Evolutionary conservation across 2,797 vertebrate genomes (phyloP).

Genomic region (Pangasius macronema): DNA sequence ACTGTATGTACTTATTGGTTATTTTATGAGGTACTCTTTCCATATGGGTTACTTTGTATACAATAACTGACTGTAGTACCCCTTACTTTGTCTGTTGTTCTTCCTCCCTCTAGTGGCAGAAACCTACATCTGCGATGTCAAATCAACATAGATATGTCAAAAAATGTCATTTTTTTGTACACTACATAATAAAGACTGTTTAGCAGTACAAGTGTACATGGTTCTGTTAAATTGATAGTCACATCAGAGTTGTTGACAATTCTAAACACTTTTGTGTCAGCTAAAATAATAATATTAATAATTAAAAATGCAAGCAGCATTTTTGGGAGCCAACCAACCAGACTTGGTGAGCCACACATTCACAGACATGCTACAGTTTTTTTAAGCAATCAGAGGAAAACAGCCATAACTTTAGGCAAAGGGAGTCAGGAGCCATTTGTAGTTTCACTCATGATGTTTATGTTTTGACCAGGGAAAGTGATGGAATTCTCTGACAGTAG

Average conservation of each 20-base stretch:
- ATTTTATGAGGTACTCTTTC: neutral
- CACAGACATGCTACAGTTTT: no score
- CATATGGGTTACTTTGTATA: neutral
- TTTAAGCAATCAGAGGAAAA: no score
- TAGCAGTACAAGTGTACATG: neutral
- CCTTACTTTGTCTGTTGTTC: neutral
- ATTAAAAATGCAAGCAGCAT: no score
- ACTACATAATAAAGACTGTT: neutral
- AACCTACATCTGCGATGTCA: neutral
- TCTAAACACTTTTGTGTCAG: no score
- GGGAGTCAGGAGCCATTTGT: no score
- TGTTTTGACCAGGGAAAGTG: no score
- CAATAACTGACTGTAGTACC: neutral
- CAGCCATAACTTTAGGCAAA: no score
- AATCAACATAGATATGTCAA: neutral
- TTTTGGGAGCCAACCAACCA: no score
- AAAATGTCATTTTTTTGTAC: neutral
- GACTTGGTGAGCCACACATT: no score
- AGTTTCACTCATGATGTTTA: no score
- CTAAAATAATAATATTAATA: no score
- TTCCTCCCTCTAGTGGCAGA: neutral
- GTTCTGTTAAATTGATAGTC: neutral
- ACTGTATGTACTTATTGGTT: neutral
- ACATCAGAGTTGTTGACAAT: neutral
- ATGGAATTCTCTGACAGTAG: no score